phyloP scores from a whole-genome alignment of 2,888 invertebrate genomes.

The Caenorhabditis sinica region DNA sequence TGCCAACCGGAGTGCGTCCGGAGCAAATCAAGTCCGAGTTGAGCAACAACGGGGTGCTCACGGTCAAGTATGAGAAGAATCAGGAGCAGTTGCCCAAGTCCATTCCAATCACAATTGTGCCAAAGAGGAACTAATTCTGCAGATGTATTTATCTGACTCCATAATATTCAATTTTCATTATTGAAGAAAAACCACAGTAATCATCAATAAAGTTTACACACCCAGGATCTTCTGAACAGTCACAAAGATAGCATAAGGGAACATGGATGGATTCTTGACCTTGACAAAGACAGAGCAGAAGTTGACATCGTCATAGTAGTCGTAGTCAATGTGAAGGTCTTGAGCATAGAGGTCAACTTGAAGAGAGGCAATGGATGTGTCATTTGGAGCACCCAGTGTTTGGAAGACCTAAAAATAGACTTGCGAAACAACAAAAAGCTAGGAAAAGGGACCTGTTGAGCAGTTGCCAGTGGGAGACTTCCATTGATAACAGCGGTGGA shows the following conservation, averaged over 20 bases:
- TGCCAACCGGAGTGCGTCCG: conserved; percentile 75
- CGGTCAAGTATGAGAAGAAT: conserved; percentile 75
- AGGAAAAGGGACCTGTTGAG: conserved; percentile 52
- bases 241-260: conserved; percentile 51
- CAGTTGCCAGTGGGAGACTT: conserved; percentile 55
- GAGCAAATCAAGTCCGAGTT: conserved; percentile 76
- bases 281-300: conserved; percentile 59
- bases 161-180: conserved; percentile 54
- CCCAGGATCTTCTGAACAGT: conserved; percentile 58
- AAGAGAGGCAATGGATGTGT: conserved; percentile 42
- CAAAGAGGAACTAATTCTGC: conserved; percentile 56
- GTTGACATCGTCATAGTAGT: conserved; percentile 58
- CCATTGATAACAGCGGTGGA: conserved; percentile 56
- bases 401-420: conserved; percentile 21
- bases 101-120: conserved; percentile 72
- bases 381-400: conserved; percentile 37
- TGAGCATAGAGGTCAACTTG: conserved; percentile 41
- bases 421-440: background rate
- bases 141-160: background rate
- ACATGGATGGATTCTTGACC: conserved; percentile 42
- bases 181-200: conserved; percentile 39
- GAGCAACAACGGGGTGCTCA: conserved; percentile 77
- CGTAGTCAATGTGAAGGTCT: conserved; percentile 48
- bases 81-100: conserved; percentile 65
- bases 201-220: conserved; percentile 16